Conservation (phyloP, 2,113 vertebrate species). For the Ploceus nigricollis region DNA sequence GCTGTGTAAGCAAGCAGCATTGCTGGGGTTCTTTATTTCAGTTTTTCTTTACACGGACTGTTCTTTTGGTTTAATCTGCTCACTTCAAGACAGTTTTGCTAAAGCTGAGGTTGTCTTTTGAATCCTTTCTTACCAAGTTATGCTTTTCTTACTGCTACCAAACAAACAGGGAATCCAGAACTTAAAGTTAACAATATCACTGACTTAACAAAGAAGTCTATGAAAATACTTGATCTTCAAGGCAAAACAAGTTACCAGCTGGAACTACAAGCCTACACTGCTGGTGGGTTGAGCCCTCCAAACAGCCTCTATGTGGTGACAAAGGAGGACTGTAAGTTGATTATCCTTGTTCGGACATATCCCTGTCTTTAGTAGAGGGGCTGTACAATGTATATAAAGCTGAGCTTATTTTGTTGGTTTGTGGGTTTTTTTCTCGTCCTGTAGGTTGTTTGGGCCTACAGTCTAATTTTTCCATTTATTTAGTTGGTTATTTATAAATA, state of each 20-base stretch:
- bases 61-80: not conserved
- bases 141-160: not conserved
- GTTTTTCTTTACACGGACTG: not conserved
- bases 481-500: not conserved
- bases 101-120: not conserved
- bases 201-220: conserved; percentile 67
- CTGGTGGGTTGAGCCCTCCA: conserved; percentile 72
- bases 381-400: not conserved
- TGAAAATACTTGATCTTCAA: conserved; percentile 76
- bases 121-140: not conserved
- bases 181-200: conserved; percentile 77
- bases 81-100: not conserved
- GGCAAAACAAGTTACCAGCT: conserved; percentile 79
- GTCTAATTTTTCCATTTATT: not conserved
- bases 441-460: not conserved
- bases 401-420: not conserved
- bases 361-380: not conserved
- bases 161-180: conserved; percentile 66
- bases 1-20: not conserved
- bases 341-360: not conserved
- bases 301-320: conserved; percentile 74
- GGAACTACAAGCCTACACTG: conserved; percentile 73
- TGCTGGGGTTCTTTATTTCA: not conserved
- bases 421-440: not conserved
- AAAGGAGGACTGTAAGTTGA: conserved; percentile 77